A percentile compares a stretch with the other conserved stretches of the same genome.
These are phyloP conservation scores for Spea multiplicata DNA, from an alignment of 2,113 vertebrate genomes.

Conservation along the genomic window DNA sequence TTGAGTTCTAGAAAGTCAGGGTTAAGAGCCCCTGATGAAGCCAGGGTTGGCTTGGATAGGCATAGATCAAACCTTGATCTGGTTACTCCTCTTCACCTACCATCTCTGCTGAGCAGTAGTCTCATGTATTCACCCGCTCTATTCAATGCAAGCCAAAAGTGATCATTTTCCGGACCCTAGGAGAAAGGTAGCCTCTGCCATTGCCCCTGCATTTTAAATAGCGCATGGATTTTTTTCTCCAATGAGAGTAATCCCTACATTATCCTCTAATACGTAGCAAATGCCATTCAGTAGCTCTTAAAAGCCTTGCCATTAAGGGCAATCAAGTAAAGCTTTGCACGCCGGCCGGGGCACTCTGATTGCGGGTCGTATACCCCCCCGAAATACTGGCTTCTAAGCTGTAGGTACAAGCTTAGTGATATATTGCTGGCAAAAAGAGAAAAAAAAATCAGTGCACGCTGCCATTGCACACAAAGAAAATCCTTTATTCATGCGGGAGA, in stretches of 20 bases:
- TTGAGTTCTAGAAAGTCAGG: too few relatives aligned
- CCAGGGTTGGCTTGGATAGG: too few relatives aligned
- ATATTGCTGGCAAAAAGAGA: neutral
- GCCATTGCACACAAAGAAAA: neutral
- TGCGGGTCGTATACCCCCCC: neutral
- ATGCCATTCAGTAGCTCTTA: constrained; percentile 2
- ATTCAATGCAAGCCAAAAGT: too few relatives aligned
- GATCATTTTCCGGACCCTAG: too few relatives aligned
- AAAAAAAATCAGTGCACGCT: neutral
- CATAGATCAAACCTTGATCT: too few relatives aligned
- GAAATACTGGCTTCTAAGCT: neutral
- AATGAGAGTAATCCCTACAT: neutral
- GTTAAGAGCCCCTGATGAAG: too few relatives aligned
- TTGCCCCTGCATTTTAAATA: too few relatives aligned
- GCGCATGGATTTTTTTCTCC: neutral
- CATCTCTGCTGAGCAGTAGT: too few relatives aligned
- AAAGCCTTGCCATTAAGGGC: constrained; percentile 15
- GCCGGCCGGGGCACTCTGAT: neutral
- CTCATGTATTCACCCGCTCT: too few relatives aligned
- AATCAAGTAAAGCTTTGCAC: constrained; percentile 9
- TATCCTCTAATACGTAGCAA: neutral
- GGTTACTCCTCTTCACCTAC: too few relatives aligned
- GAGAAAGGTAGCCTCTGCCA: too few relatives aligned
- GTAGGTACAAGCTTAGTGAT: neutral
- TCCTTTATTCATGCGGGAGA: neutral